phyloP scores from a whole-genome alignment of 2,797 vertebrate genomes.

The Sternarchorhynchus goeldii region DNA sequence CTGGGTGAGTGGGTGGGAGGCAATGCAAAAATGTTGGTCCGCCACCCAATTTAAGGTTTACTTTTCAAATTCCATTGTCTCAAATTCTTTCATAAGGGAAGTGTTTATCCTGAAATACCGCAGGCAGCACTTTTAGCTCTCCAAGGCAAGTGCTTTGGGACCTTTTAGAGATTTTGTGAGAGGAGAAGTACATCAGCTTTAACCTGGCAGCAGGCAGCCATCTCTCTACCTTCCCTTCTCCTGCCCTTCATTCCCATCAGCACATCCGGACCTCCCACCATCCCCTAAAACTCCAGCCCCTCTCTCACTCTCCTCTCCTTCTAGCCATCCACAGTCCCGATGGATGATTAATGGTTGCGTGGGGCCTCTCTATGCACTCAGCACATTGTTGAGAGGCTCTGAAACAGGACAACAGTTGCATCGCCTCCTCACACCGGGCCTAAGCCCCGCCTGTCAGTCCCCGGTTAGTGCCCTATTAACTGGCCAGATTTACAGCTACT shows the following conservation, averaged over 20 bases:
- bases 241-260: conserved; percentile 77
- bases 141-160: conserved; percentile 5
- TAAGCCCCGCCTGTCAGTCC: conserved; percentile 83
- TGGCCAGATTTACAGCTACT: conserved; percentile 84
- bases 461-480: conserved; percentile 80
- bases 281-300: conserved; percentile 43
- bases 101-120: not conserved
- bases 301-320: conserved; percentile 18
- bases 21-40: no score
- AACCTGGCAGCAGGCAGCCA: conserved; percentile 39
- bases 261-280: conserved; percentile 67
- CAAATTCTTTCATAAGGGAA: not conserved
- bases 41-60: no score
- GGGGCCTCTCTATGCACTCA: conserved; percentile 80
- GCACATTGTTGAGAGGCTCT: conserved; percentile 79
- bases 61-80: no score
- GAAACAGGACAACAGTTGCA: conserved; percentile 85
- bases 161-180: conserved; percentile 7
- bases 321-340: conserved; percentile 52
- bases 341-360: conserved; percentile 81
- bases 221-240: conserved; percentile 52
- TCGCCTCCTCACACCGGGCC: conserved; percentile 75
- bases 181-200: conserved; percentile 7
- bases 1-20: no score
- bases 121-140: not conserved